These are phyloP conservation scores for Brienomyrus brachyistius DNA, from an alignment of 2,113 vertebrate genomes.

Conservation along the genomic window DNA sequence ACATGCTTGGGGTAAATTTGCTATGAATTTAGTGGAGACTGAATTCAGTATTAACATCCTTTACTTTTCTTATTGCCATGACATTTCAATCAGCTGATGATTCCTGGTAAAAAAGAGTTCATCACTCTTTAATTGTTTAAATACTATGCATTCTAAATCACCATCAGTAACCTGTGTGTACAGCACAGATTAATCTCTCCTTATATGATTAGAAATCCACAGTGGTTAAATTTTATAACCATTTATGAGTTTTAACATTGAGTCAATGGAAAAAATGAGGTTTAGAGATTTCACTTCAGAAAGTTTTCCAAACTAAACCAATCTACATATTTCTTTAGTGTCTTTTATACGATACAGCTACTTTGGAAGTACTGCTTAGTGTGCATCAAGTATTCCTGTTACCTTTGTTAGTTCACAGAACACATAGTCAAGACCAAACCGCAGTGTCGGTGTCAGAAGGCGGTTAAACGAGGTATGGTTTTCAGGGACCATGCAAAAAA, in stretches of 20 bases:
- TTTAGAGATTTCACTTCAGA: background rate
- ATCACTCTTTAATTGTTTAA: conserved; percentile 7
- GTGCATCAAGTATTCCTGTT: background rate
- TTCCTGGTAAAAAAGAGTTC: background rate
- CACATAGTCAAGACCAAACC: background rate
- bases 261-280: background rate
- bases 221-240: background rate
- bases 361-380: background rate
- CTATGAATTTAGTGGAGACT: background rate
- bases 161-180: background rate
- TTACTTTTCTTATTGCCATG: background rate
- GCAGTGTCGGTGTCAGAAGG: background rate
- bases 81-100: background rate
- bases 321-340: background rate
- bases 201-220: conserved; percentile 4
- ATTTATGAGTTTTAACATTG: background rate
- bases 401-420: background rate
- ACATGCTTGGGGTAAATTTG: background rate
- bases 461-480: background rate
- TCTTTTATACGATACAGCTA: background rate
- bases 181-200: background rate
- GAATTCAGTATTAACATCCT: background rate
- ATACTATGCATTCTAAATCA: background rate
- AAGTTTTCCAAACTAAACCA: background rate
- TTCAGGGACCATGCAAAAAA: background rate